Percentiles rank a stretch among this genome's conserved stretches.
phyloP scores from a whole-genome alignment of 2,888 invertebrate species.

The Drosophila colorata region DNA sequence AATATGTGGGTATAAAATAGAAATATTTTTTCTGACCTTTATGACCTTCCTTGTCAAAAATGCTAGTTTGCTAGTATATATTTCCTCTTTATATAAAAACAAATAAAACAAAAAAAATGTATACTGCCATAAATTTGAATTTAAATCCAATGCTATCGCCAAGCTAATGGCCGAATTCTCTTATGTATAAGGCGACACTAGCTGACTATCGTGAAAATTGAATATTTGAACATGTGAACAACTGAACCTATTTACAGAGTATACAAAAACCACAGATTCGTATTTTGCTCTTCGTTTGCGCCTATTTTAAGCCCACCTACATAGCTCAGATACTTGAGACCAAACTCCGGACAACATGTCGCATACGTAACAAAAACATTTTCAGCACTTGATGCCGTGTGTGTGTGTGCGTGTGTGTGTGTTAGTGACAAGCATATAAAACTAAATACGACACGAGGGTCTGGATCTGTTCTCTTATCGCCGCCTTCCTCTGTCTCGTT shows the following conservation, averaged over 20 bases:
- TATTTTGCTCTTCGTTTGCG: slow-evolving; percentile 14
- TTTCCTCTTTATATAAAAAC: no score
- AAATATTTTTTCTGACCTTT: no score
- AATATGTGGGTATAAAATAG: no score
- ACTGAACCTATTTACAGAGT: slow-evolving; percentile 9
- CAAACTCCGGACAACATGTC: slow-evolving; percentile 45
- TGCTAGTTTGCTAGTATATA: no score
- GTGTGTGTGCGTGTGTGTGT: slow-evolving; percentile 19
- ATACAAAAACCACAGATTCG: slow-evolving; percentile 9
- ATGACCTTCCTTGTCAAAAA: no score
- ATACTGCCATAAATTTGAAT: no score
- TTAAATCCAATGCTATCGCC: no score
- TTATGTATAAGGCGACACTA: no score
- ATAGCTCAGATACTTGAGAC: slow-evolving; percentile 46
- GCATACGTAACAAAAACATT: slow-evolving; percentile 68
- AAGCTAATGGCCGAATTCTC: background rate
- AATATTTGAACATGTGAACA: no score
- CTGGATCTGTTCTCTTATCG: slow-evolving; percentile 22
- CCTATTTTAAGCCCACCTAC: slow-evolving; percentile 14
- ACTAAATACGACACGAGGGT: slow-evolving; percentile 64
- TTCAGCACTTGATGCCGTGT: slow-evolving; percentile 22
- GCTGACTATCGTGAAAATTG: no score
- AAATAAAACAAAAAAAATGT: no score
- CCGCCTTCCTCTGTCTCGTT: slow-evolving; percentile 15
- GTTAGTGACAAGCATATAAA: slow-evolving; percentile 68